phyloP scores from a whole-genome alignment of 1,140 invertebrate genomes.

The Kradibia gibbosae region DNA sequence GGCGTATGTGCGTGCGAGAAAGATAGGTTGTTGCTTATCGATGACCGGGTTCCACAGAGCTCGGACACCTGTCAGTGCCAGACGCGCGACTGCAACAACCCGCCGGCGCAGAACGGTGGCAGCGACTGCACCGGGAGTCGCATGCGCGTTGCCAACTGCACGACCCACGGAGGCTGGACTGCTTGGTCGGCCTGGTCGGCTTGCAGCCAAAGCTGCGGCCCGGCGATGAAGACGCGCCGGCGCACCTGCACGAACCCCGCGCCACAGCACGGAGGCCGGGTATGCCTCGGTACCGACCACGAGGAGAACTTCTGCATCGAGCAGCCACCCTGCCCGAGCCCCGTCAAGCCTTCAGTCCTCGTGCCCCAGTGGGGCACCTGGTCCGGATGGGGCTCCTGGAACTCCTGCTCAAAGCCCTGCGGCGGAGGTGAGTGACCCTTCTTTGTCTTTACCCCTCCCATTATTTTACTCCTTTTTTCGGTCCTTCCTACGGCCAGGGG shows the following conservation, averaged over 20 bases:
- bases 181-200: slow-evolving; percentile 90
- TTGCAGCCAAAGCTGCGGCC: slow-evolving; percentile 84
- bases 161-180: slow-evolving; percentile 90
- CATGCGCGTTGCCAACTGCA: slow-evolving; percentile 83
- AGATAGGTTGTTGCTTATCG: not conserved
- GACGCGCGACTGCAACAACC: slow-evolving; percentile 85
- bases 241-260: slow-evolving; percentile 87
- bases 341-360: slow-evolving; percentile 67
- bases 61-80: slow-evolving; percentile 84
- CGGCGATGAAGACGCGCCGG: slow-evolving; percentile 85
- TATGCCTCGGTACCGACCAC: slow-evolving; percentile 85
- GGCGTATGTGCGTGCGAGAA: too few relatives aligned
- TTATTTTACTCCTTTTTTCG: too few relatives aligned
- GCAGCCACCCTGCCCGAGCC: slow-evolving; percentile 85
- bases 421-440: slow-evolving; percentile 68
- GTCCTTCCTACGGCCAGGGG: too few relatives aligned
- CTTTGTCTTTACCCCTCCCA: not conserved
- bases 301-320: slow-evolving; percentile 84
- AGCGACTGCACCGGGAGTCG: slow-evolving; percentile 74
- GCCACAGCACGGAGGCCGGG: slow-evolving; percentile 86
- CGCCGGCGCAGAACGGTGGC: slow-evolving; percentile 85
- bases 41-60: slow-evolving; percentile 37
- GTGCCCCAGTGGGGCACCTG: slow-evolving; percentile 81
- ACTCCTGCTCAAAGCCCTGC: slow-evolving; percentile 75
- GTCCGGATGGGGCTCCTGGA: slow-evolving; percentile 83